Percentiles rank a stretch among this genome's conserved stretches.
These are phyloP conservation scores for Corella eumyota DNA, from an alignment of 23 tunicate genomes.

Conservation along the genomic window DNA sequence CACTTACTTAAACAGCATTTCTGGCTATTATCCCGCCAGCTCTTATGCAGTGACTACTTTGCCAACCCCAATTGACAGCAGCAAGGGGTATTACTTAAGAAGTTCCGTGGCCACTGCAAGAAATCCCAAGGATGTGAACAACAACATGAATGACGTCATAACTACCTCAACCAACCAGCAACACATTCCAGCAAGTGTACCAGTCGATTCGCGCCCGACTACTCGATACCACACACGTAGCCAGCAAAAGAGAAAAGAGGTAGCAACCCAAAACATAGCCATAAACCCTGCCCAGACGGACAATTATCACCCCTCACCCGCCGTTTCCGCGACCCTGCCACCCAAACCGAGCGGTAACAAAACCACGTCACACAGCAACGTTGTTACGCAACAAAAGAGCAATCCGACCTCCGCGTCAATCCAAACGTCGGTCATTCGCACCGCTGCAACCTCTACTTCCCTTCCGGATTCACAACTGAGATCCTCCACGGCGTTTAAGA, in stretches of 20 bases:
- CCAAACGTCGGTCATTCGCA: too few species aligned
- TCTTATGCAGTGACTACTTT: too few species aligned
- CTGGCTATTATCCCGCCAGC: not conserved
- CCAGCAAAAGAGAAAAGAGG: constrained; percentile 35
- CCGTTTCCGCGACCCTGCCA: not conserved
- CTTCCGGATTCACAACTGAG: constrained; percentile 9
- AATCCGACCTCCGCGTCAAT: too few species aligned
- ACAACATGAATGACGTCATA: constrained; percentile 10
- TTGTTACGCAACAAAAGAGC: too few species aligned
- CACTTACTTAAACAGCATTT: not conserved
- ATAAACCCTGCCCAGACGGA: not conserved
- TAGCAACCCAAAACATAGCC: too few species aligned
- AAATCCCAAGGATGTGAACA: constrained; percentile 24
- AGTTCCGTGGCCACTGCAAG: constrained; percentile 25
- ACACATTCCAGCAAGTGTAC: not conserved
- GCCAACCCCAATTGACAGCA: not conserved
- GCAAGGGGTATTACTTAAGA: constrained; percentile 35
- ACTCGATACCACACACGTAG: constrained; percentile 71
- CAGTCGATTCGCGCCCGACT: not conserved
- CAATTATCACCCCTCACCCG: not conserved
- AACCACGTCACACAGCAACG: too few species aligned
- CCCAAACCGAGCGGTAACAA: too few species aligned
- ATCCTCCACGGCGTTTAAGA: constrained; percentile 40
- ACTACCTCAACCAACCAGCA: not conserved
- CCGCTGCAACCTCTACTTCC: constrained; percentile 9